phyloP scores from a whole-genome alignment of 2,113 vertebrate species.

The Donacobius atricapilla region DNA sequence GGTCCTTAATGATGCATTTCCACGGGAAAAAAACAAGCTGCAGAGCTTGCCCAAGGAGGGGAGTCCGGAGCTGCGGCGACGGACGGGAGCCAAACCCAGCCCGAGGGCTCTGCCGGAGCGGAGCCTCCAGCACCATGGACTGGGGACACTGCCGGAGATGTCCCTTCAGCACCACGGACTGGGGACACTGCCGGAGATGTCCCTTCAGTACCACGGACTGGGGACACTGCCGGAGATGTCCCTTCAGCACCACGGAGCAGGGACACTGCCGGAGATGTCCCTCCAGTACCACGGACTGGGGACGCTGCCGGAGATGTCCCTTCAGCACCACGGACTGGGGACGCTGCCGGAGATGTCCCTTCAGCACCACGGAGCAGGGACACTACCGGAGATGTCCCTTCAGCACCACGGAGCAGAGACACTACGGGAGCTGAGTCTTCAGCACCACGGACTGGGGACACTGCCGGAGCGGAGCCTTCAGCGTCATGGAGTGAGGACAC shows the following conservation, averaged over 20 bases:
- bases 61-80: fast-evolving
- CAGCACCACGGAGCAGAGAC: fast-evolving
- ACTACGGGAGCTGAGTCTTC: background rate
- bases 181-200: no score
- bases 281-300: fast-evolving
- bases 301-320: no score
- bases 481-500: background rate
- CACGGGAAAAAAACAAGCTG: background rate
- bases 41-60: background rate
- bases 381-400: background rate
- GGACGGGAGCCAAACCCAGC: background rate
- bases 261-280: background rate
- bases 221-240: background rate
- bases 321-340: fast-evolving
- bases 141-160: background rate
- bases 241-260: fast-evolving
- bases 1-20: fast-evolving
- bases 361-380: fast-evolving
- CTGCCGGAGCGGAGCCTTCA: background rate
- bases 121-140: fast-evolving
- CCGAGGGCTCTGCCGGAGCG: background rate
- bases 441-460: background rate
- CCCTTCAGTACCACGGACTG: fast-evolving
- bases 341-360: background rate
- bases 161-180: fast-evolving